Base-by-base conservation (phyloP, 2,888 invertebrate species). In the Choreutis nemorana region DNA sequence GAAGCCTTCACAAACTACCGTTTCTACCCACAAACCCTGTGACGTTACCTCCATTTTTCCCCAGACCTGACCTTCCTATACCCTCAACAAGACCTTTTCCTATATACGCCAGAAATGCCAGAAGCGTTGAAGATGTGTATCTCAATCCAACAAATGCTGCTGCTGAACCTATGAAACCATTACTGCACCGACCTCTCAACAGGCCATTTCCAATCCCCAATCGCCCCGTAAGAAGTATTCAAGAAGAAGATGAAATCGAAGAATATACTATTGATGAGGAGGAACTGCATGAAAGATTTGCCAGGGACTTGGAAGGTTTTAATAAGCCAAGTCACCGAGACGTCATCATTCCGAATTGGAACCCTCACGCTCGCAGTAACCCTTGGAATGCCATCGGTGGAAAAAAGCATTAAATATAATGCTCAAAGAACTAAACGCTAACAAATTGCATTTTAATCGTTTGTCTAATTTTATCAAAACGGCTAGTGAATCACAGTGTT, bases 331-430 rank as follows among this genome's bases (percentile, higher is more conserved):
- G 45, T 2, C 46, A 56, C 29, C 44, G 43, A 22, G 47, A 53
- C 32, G 45, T 57, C 4, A 37, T 52, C 3, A 49, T 59, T 24
- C 51, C 58, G 0, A 58, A 57, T 18, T 61, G 55, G 55, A 59
- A 59, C 29, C 59, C 58, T 1, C 32, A 61, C 25, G 52, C 42
- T 4, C 48, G 37, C 22, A 51, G 44, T 1, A 41, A 49, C 20
- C 57, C 58, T 1, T 54, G 57, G 55, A 41, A 58, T 30, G 38
- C 34, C 9, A 38, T 57, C 7, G 44, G 45, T 26, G 47, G n/a
- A n/a, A n/a, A n/a, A n/a, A n/a, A n/a, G n/a, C n/a, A n/a, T n/a
- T n/a, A n/a, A n/a, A n/a, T n/a, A n/a, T n/a, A n/a, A n/a, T n/a
- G n/a, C n/a, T n/a, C n/a, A n/a, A n/a, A n/a, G n/a, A n/a, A n/a